Evolutionary conservation across 2,113 vertebrate genomes (phyloP).

Genomic region (Oncorhynchus nerka): DNA sequence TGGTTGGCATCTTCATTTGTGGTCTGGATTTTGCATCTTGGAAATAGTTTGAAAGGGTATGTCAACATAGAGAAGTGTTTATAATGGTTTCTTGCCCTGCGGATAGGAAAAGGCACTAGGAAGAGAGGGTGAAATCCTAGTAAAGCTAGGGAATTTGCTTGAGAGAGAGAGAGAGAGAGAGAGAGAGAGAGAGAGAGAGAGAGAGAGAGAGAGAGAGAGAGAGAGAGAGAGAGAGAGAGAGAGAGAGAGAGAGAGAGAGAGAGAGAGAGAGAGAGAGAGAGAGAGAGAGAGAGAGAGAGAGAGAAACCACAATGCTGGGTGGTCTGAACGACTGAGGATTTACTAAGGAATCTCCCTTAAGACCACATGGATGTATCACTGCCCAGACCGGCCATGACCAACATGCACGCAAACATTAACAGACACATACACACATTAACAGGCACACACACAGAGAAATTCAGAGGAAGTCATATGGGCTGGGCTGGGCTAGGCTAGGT

Average conservation of each 20-base stretch:
- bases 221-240: too few relatives aligned
- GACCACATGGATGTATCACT: conserved; percentile 62
- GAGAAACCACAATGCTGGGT: conserved; percentile 65
- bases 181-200: too few relatives aligned
- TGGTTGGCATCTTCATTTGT: conserved; percentile 20
- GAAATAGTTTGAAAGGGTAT: conserved; percentile 45
- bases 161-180: too few relatives aligned
- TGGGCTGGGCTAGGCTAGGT: neutral
- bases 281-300: neutral
- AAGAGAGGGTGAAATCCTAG: conserved; percentile 43
- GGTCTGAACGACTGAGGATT: conserved; percentile 59
- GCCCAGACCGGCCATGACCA: conserved; percentile 48
- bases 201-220: neutral
- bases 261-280: neutral
- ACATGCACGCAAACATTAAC: conserved; percentile 44
- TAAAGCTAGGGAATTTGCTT: conserved; percentile 61
- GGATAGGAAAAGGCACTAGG: conserved; percentile 37
- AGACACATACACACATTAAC: conserved; percentile 23
- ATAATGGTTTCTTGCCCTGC: conserved; percentile 38
- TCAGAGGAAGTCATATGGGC: too few relatives aligned
- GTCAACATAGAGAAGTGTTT: conserved; percentile 57
- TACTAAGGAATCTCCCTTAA: conserved; percentile 63
- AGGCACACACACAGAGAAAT: conserved; percentile 20
- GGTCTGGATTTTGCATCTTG: conserved; percentile 21
- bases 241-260: conserved; percentile 5